Percentiles rank a stretch among this genome's conserved stretches.
These are phyloP conservation scores for Rhea pennata DNA, from an alignment of 2,113 vertebrate species.

Conservation along the genomic window DNA sequence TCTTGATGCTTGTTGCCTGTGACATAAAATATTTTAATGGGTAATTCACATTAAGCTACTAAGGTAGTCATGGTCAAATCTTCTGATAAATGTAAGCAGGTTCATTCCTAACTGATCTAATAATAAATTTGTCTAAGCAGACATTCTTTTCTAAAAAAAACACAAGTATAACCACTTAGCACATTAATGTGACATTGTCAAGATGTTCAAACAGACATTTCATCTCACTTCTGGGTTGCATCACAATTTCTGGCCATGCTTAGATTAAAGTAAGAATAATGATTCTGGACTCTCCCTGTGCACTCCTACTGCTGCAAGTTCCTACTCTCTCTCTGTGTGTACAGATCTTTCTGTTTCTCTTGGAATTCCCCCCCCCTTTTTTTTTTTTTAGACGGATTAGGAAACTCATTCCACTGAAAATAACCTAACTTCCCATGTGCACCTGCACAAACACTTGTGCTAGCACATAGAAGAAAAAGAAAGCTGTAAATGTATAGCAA, in stretches of 20 bases:
- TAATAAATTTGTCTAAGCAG: background rate
- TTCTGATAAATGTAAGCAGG: background rate
- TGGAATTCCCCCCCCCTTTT: background rate
- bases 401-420: background rate
- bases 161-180: background rate
- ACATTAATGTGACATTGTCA: background rate
- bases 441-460: background rate
- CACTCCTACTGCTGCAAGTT: background rate
- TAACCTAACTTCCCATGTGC: background rate
- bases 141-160: background rate
- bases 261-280: background rate
- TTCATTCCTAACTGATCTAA: background rate
- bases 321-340: background rate
- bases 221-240: background rate
- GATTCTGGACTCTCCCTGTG: background rate
- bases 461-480: background rate
- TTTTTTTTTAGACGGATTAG: background rate
- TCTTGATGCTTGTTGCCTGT: background rate
- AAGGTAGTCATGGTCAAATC: background rate
- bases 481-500: background rate
- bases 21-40: background rate
- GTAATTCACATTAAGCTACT: background rate
- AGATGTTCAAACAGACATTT: background rate
- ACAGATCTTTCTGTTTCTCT: fast-evolving
- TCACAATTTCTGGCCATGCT: background rate